Evolutionary conservation across 2,113 vertebrate species (phyloP), one percentile per base, ranked within the genome.

Genomic region (Pica pica): DNA sequence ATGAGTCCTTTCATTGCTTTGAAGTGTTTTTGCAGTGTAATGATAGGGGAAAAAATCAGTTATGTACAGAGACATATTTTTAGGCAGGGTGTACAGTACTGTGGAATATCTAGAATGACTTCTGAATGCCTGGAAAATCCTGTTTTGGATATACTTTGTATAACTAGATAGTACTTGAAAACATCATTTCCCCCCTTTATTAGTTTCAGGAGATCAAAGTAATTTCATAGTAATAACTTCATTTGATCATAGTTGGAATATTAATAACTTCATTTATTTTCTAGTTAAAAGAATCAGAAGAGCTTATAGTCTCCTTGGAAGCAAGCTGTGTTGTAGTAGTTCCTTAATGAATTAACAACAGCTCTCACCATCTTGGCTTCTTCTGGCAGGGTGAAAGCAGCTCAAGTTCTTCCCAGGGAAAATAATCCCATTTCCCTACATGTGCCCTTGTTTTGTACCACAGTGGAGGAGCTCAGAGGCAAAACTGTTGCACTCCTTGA

Each of bases 141-240:
- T 70, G 5, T 91, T 87, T 73, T 87, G 80, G 56, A 95, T 46
- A 39, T 39, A 87, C 16, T 70, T 96, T 79, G 81, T 52, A 26
- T 96, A 97, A 23, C 90, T 74, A 33, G 77, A 96, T 7, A 94
- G 85, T n/a, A 96, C 85, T 86, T 97, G 94, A 23, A 95, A 18
- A 91, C 14, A 13, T 95, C 14, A 50, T 89, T 93, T 81, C 71
- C 10, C 68, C 50, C 70, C 8, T 94, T 90, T 47, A 73, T 60
- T 33, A 95, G 60, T 0, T 94, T 93, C 55, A 97, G 63, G 23
- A 98, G 55, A 39, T 86, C 64, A 14, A 95, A 94, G 60, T 89
- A 97, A 71, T 31, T 92, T 97, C 53, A 97, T 97, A 31, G 57
- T 91, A 97, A 55, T 84, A 89, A 37, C n/a, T 94, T 97, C 46